These are phyloP conservation scores for Mimas tiliae DNA, from an alignment of 2,888 invertebrate genomes.

Conservation along the genomic window DNA sequence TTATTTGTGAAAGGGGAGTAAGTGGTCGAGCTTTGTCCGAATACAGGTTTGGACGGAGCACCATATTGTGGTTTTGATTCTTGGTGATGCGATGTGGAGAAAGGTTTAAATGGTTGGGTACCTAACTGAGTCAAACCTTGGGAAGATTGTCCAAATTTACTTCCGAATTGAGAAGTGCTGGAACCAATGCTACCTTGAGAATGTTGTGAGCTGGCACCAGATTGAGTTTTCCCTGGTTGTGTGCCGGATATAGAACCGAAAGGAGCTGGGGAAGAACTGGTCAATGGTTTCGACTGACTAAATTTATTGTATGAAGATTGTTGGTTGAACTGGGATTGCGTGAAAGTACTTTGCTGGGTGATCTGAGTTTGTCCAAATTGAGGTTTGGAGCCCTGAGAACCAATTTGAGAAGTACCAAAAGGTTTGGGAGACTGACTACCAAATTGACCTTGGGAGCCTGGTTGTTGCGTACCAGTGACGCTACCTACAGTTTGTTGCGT, in stretches of 20 bases:
- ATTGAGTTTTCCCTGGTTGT: not conserved
- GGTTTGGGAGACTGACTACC: conserved; percentile 33
- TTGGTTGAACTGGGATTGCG: conserved; percentile 28
- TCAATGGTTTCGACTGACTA: conserved; percentile 5
- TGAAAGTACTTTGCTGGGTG: conserved; percentile 16
- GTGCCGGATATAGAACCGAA: not conserved
- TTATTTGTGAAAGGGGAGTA: conserved; percentile 19
- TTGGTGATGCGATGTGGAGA: conserved; percentile 31
- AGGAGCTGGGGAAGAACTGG: conserved; percentile 2
- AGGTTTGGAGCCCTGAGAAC: conserved; percentile 9
- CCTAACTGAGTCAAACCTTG: conserved; percentile 38
- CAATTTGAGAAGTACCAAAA: conserved; percentile 24
- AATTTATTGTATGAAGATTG: conserved; percentile 31
- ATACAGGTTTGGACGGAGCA: conserved; percentile 36
- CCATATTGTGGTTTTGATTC: conserved; percentile 39
- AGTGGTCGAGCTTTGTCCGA: conserved; percentile 29
- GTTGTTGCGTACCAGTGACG: conserved; percentile 6
- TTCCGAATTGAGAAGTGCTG: not conserved
- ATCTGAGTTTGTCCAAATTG: conserved; percentile 31
- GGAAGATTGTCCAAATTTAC: conserved; percentile 11
- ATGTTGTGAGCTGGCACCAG: not conserved
- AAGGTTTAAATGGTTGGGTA: conserved; percentile 37
- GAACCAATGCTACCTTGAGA: not conserved
- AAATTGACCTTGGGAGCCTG: conserved; percentile 29
- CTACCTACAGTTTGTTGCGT: conserved; percentile 16